A percentile compares a stretch with the other conserved stretches of the same genome.
phyloP scores from a whole-genome alignment of 1,140 invertebrate species.

The Calycopis cecrops region DNA sequence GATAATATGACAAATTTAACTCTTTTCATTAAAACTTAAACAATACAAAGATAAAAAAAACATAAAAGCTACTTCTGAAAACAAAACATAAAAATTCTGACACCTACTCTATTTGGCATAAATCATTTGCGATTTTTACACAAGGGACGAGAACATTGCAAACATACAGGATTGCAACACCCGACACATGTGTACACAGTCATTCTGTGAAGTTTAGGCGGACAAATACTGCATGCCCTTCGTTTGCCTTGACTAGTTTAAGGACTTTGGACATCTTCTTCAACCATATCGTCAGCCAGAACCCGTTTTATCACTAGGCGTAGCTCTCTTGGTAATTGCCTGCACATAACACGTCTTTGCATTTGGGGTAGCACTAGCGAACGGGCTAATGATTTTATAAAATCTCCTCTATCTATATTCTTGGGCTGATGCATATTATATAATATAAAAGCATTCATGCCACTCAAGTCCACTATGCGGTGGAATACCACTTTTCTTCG shows the following conservation, averaged over 20 bases:
- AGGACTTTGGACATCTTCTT: slow-evolving; percentile 26
- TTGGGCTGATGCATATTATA: slow-evolving; percentile 29
- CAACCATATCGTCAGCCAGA: slow-evolving; percentile 29
- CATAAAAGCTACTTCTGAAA: slow-evolving; percentile 30
- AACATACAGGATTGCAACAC: slow-evolving; percentile 32
- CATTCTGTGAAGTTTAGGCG: slow-evolving; percentile 28
- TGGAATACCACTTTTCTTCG: slow-evolving; percentile 42
- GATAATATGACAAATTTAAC: slow-evolving; percentile 23
- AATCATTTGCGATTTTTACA: slow-evolving; percentile 35
- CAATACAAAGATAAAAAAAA: slow-evolving; percentile 25
- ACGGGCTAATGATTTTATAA: slow-evolving; percentile 30
- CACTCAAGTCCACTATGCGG: slow-evolving; percentile 44
- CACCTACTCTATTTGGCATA: slow-evolving; percentile 29
- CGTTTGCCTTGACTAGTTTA: slow-evolving; percentile 24
- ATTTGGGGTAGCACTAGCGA: slow-evolving; percentile 31
- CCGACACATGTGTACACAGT: slow-evolving; percentile 31
- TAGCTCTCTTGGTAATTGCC: slow-evolving; percentile 30
- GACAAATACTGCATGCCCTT: slow-evolving; percentile 36
- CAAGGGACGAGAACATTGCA: slow-evolving; percentile 30
- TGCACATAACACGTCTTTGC: slow-evolving; percentile 33
- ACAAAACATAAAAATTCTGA: slow-evolving; percentile 34
- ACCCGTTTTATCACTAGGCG: slow-evolving; percentile 26
- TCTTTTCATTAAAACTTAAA: slow-evolving; percentile 30
- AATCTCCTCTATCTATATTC: slow-evolving; percentile 28
- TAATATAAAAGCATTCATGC: slow-evolving; percentile 34